Percentiles rank a stretch among this genome's conserved stretches.
These are phyloP conservation scores for Caenorhabditis parvicauda DNA, from an alignment of 2,888 invertebrate genomes.

Conservation along the genomic window DNA sequence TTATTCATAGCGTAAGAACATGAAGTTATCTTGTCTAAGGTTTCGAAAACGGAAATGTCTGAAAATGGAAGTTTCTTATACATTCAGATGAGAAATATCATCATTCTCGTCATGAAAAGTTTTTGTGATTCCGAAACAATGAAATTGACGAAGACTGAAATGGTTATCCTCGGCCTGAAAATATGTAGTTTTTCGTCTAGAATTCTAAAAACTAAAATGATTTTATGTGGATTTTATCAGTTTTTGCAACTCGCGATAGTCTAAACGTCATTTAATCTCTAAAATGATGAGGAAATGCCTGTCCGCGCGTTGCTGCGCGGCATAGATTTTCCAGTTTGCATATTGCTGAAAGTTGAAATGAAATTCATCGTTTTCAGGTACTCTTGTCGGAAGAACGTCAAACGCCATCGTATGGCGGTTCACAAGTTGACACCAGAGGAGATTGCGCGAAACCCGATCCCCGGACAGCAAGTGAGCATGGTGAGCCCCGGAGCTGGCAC, in stretches of 20 bases:
- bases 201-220: background rate
- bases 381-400: conserved; percentile 56
- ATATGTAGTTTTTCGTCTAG: background rate
- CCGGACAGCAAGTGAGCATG: background rate
- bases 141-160: background rate
- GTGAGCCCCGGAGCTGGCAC: no score
- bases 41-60: no score
- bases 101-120: background rate
- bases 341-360: background rate
- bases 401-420: conserved; percentile 51
- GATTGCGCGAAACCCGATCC: conserved; percentile 24
- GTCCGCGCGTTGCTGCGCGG: no score
- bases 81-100: background rate
- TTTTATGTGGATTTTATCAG: no score
- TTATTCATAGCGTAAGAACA: no score
- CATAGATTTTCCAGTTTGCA: no score
- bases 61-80: background rate
- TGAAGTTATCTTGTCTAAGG: no score
- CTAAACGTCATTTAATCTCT: no score
- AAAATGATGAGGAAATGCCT: no score
- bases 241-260: background rate
- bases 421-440: conserved; percentile 49
- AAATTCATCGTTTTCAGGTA: conserved; percentile 26
- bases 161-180: background rate
- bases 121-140: background rate